phyloP scores from a whole-genome alignment of 2,888 invertebrate genomes.

The Polietes domitor region DNA sequence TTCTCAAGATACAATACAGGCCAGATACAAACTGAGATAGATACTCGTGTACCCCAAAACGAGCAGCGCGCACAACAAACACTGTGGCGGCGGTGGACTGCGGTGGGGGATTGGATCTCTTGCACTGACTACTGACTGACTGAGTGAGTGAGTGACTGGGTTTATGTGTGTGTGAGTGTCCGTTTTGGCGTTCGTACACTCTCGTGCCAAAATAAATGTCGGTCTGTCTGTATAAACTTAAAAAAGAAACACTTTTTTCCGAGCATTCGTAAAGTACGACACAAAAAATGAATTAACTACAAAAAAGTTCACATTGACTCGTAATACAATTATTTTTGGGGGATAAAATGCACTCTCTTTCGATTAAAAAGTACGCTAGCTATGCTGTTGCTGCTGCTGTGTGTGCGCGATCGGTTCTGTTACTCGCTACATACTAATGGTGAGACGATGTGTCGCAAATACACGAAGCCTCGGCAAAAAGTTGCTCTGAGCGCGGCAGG shows the following conservation, averaged over 20 bases:
- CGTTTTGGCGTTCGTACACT: conserved; percentile 31
- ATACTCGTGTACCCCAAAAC: not conserved
- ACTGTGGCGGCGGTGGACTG: too few relatives aligned
- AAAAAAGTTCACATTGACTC: not conserved
- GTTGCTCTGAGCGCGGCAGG: conserved; percentile 52
- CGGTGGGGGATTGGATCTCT: too few relatives aligned
- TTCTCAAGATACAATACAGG: conserved; percentile 5
- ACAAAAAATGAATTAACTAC: not conserved
- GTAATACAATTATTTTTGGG: not conserved
- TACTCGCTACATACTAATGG: conserved; percentile 64
- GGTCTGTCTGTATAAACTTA: not conserved
- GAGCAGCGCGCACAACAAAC: too few relatives aligned
- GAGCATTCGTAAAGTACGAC: not conserved
- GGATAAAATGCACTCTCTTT: conserved; percentile 19
- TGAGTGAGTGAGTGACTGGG: too few relatives aligned
- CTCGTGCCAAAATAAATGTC: conserved; percentile 58
- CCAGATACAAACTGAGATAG: conserved; percentile 10
- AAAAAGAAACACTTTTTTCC: not conserved
- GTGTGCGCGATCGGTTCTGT: conserved; percentile 62
- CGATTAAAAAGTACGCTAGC: not conserved
- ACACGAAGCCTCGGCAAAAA: conserved; percentile 65
- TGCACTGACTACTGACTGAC: too few relatives aligned
- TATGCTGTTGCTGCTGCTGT: not conserved
- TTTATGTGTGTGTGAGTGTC: conserved; percentile 11
- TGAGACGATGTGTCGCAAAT: conserved; percentile 61